Evolutionary conservation across 53 echinoderm and acorn worm genomes (phyloP).

Genomic region (Crossaster papposus): DNA sequence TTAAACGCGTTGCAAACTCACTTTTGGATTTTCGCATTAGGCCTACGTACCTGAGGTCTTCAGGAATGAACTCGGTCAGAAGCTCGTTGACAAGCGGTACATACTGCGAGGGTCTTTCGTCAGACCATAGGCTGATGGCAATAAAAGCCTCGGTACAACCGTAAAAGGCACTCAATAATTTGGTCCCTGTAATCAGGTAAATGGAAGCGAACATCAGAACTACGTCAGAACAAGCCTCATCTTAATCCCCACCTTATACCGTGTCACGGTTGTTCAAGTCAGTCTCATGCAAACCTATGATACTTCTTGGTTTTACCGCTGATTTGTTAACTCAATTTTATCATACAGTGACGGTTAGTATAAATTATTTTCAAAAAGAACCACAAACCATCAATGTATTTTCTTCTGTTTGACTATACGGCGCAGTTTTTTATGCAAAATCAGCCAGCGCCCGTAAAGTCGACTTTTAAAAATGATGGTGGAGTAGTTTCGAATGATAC

Average conservation of each 20-base stretch:
- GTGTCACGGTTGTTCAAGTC: too few relatives aligned
- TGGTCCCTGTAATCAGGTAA: background rate
- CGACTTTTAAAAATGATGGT: background rate
- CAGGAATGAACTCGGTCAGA: slow-evolving; percentile 91
- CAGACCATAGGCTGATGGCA: slow-evolving; percentile 81
- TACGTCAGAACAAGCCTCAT: background rate
- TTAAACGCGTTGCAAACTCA: too few relatives aligned
- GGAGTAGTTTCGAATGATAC: background rate
- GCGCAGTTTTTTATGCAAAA: too few relatives aligned
- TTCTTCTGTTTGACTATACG: too few relatives aligned
- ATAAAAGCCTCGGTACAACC: slow-evolving; percentile 82
- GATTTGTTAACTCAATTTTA: too few relatives aligned
- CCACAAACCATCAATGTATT: too few relatives aligned
- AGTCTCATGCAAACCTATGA: too few relatives aligned
- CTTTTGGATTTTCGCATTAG: background rate
- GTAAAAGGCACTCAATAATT: slow-evolving; percentile 67
- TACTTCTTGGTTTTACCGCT: too few relatives aligned
- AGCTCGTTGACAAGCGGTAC: slow-evolving; percentile 70
- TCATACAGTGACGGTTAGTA: too few relatives aligned
- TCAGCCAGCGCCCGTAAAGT: too few relatives aligned
- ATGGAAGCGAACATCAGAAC: background rate
- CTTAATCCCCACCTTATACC: too few relatives aligned
- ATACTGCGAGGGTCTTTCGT: slow-evolving; percentile 65
- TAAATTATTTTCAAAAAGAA: too few relatives aligned
- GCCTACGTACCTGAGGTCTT: slow-evolving; percentile 85